Conservation (phyloP, 2,888 invertebrate species). For the Yponomeuta cagnagella region DNA sequence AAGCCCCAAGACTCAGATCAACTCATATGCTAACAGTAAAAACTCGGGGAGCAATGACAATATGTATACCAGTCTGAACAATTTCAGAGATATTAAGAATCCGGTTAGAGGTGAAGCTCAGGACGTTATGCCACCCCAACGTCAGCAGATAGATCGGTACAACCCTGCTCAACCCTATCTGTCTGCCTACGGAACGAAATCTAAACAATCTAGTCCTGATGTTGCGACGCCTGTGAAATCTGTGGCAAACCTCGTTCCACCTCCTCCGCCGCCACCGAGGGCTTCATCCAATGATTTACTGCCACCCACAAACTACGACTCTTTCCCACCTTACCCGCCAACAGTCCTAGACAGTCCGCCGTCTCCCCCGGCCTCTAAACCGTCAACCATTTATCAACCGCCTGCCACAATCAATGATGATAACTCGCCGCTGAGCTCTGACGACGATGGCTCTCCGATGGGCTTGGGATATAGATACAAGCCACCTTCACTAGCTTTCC, state of each 20-base stretch:
- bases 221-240: conserved; percentile 33
- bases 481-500: conserved; percentile 39
- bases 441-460: conserved; percentile 34
- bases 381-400: conserved; percentile 32
- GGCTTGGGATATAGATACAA: conserved; percentile 53
- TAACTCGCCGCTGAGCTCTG: conserved; percentile 30
- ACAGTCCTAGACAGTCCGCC: conserved; percentile 22
- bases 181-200: conserved; percentile 43
- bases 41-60: conserved; percentile 33
- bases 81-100: conserved; percentile 48
- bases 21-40: conserved; percentile 36
- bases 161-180: conserved; percentile 71
- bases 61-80: conserved; percentile 52
- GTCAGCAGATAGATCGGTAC: conserved; percentile 57
- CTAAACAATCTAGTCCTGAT: conserved; percentile 43
- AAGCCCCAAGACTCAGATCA: conserved; percentile 35
- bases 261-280: conserved; percentile 47
- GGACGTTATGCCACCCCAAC: conserved; percentile 37
- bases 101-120: conserved; percentile 66
- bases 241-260: conserved; percentile 52
- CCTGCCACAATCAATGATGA: conserved; percentile 24
- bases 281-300: conserved; percentile 49
- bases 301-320: conserved; percentile 52
- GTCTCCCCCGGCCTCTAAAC: conserved; percentile 22
- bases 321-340: conserved; percentile 60